These are phyloP conservation scores for Anisognathus igniventris DNA, from an alignment of 2,797 vertebrate species.

Conservation along the genomic window DNA sequence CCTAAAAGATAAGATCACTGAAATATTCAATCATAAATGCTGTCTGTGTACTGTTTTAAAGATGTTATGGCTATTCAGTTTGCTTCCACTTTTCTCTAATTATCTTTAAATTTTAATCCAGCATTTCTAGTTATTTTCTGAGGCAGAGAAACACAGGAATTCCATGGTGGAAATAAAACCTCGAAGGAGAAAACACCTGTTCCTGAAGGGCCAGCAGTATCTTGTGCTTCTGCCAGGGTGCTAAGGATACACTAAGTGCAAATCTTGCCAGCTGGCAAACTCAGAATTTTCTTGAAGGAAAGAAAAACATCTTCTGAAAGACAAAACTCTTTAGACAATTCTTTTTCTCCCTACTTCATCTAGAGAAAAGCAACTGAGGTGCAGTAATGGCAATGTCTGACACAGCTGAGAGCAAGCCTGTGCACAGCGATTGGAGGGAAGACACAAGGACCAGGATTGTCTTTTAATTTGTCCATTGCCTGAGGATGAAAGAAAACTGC, in stretches of 20 bases:
- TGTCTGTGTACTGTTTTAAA: not conserved
- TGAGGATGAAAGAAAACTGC: constrained; percentile 34
- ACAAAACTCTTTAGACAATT: not conserved
- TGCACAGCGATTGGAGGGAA: not conserved
- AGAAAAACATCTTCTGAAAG: not conserved
- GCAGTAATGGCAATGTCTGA: not conserved
- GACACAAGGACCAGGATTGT: not conserved
- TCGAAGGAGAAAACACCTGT: not conserved
- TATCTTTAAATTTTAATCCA: not conserved
- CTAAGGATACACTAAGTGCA: not conserved
- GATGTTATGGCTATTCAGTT: not conserved
- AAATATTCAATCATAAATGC: not conserved
- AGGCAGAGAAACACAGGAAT: not conserved
- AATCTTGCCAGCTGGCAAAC: not conserved
- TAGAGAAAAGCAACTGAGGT: not conserved
- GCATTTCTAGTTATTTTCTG: not conserved
- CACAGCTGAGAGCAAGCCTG: not conserved
- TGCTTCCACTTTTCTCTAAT: not conserved
- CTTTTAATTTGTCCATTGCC: constrained; percentile 44
- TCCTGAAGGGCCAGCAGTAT: not conserved
- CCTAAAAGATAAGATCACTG: not conserved
- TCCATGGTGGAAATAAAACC: not conserved
- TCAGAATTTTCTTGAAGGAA: not conserved
- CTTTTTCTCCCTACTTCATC: not conserved
- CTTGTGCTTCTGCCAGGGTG: not conserved